A percentile compares a stretch with the other conserved stretches of the same genome.
phyloP scores from a whole-genome alignment of 2,113 vertebrate species.

The Bucco capensis region DNA sequence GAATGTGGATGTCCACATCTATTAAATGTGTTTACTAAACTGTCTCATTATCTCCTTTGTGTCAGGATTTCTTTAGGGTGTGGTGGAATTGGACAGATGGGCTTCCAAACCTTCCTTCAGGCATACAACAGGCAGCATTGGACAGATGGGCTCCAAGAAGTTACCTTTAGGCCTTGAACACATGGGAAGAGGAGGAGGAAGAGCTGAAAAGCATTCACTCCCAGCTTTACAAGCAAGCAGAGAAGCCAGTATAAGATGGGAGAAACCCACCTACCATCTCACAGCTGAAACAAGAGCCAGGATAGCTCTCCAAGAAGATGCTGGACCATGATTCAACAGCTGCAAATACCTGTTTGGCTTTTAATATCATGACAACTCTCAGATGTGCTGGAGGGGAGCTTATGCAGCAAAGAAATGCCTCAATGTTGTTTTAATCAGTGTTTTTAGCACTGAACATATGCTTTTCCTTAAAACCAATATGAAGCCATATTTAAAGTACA shows the following conservation, averaged over 20 bases:
- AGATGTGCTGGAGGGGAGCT: conserved; percentile 22
- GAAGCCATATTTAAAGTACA: conserved; percentile 35
- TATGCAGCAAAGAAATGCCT: background rate
- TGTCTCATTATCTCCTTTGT: conserved; percentile 72
- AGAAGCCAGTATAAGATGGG: background rate
- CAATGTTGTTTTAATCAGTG: conserved; percentile 56
- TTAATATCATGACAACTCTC: conserved; percentile 20
- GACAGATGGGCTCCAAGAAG: conserved; percentile 74
- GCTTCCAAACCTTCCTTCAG: conserved; percentile 71
- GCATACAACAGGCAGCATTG: conserved; percentile 41
- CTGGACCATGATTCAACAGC: background rate
- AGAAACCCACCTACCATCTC: background rate
- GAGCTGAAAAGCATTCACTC: background rate
- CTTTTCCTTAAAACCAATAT: conserved; percentile 48
- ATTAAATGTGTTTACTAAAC: conserved; percentile 77
- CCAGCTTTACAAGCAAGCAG: background rate
- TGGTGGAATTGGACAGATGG: conserved; percentile 75
- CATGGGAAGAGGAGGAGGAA: conserved; percentile 20
- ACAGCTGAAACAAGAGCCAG: background rate
- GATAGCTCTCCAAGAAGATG: background rate
- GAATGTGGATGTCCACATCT: conserved; percentile 64
- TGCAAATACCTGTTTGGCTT: conserved; percentile 46
- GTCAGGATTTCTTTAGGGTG: conserved; percentile 74
- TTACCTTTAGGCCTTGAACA: conserved; percentile 59
- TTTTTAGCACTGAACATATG: conserved; percentile 42